Conservation (phyloP, 2,888 invertebrate genomes). For the Chrysotoxum bicinctum region DNA sequence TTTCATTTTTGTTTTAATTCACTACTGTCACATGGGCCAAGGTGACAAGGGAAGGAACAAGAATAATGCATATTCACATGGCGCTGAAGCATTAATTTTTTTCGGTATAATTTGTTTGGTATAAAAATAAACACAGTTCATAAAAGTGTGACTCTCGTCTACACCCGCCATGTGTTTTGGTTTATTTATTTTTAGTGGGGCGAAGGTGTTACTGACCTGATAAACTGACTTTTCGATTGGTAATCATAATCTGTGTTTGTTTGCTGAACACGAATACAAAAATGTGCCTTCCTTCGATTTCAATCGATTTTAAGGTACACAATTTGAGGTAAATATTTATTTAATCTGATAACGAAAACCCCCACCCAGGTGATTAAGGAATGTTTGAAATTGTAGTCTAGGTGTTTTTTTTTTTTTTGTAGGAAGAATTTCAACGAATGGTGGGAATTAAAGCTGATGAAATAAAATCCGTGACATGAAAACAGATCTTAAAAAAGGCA, state of each 20-base stretch:
- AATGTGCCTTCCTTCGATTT: background rate
- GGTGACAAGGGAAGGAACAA: constrained; percentile 8
- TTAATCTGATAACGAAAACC: background rate
- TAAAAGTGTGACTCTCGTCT: constrained; percentile 8
- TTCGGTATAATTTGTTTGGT: too few species aligned
- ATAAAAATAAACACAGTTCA: constrained; percentile 1
- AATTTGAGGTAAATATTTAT: background rate
- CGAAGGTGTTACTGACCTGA: constrained; percentile 26
- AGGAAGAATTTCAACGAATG: background rate
- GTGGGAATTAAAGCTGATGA: background rate
- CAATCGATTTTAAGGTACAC: background rate
- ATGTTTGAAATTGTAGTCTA: background rate
- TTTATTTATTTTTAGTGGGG: background rate
- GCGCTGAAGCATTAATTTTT: constrained; percentile 27
- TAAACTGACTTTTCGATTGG: constrained; percentile 3
- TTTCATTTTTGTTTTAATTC: background rate
- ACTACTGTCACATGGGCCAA: constrained; percentile 4
- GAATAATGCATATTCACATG: constrained; percentile 6
- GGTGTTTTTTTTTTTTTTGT: background rate
- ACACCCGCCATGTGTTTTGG: background rate
- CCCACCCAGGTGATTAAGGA: background rate
- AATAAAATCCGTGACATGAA: too few species aligned
- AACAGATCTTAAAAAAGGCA: too few species aligned
- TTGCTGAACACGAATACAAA: background rate
- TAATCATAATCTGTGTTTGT: background rate